Base-by-base conservation (phyloP, 2,113 vertebrate species). In the Tetraodon nigroviridis region DNA sequence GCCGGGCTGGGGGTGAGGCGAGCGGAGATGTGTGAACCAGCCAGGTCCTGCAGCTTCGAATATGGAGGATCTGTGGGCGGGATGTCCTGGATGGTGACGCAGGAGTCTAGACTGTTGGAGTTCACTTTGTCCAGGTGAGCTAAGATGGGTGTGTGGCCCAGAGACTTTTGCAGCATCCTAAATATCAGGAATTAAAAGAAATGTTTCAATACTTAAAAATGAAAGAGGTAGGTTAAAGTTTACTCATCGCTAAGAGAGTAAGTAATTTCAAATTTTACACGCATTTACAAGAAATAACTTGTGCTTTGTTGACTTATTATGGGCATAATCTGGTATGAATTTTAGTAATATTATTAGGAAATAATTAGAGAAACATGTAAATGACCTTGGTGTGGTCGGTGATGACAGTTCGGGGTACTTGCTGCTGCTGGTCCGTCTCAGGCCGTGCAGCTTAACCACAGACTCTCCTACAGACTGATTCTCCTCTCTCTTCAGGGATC, bases 121-220 rank as follows among this genome's bases (percentile, higher is more conserved):
- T 95, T 98, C 58, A 96, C 87, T 74, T 97, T 98, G 90, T 99
- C 96, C 55, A 95, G 82, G 75, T 95, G 95, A 74, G 93, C 93
- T 76, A 98, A 72, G 0, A 89, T 92, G 17, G 96, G 94, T 2
- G 97, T 92, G 63, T 94, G 95, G 46, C 91, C 92, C 0, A 96
- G 92, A 75, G 92, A 93, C 88, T 98, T 99, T 64, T 90, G 86
- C 3, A 91, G 66, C 83, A 93, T 88, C 88, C 97, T 98, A 78
- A 13, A 11, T 47, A 44, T 42, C 0, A 29, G n/a, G 40, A 14
- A 72, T 7, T 37, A 60, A 55, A 61, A 42, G 53, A 72, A 4
- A 67, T 16, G 45, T 64, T 22, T 56, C 12, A 52, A 51, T 10
- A 50, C 2, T 54, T 1, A 37, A 24, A 56, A 3, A 29, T 32